Base-by-base conservation (phyloP, 2,113 vertebrate genomes). In the Ovibos moschatus region DNA sequence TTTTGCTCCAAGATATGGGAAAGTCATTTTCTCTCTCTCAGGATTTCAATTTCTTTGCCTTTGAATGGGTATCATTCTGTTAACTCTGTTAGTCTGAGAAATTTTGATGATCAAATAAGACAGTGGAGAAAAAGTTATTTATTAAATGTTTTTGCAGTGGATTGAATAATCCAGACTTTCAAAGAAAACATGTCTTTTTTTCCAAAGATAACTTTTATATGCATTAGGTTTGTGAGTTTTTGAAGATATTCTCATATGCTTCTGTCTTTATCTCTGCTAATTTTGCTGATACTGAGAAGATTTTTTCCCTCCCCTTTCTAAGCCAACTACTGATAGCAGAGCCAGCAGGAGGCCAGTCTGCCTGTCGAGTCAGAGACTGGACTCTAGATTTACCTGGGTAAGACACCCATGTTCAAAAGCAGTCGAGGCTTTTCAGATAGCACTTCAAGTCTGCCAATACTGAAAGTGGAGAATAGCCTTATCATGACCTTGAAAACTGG, bases 1-100 rank as follows among this genome's bases (percentile, higher is more conserved):
- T 71, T 90, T 97, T 91, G 36, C 50, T 43, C 17, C 58, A 78
- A 95, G 67, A 97, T 95, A 58, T 91, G 85, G 74, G n/a, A 91
- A 91, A 93, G 45, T 89, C 33, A 89, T 47, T 97, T 93, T 88
- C 2, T 95, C 27, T 96, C 67, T 60, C 60, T 79, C 36, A 74
- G 25, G 33, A 28, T 55, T 47, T 92, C 47, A 25, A 25, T 82
- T 89, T 89, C 28, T 96, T 97, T 55, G 47, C 7, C 45, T 94
- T 94, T 64, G 89, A 79, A 78, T 92, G 53, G 87, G 43, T 7
- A 87, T 51, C 89, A 67, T 58, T 33, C n/a, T 84, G 47, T 90
- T 33, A 93, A 47, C 57, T 40, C 60, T 40, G 25, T 33, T 15
- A 87, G 17, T 78, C 71, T 94, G 84, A 96, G 55, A 92, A 79